Base-by-base conservation (phyloP, 2,797 vertebrate genomes). In the Schizopygopsis pylzovi region DNA sequence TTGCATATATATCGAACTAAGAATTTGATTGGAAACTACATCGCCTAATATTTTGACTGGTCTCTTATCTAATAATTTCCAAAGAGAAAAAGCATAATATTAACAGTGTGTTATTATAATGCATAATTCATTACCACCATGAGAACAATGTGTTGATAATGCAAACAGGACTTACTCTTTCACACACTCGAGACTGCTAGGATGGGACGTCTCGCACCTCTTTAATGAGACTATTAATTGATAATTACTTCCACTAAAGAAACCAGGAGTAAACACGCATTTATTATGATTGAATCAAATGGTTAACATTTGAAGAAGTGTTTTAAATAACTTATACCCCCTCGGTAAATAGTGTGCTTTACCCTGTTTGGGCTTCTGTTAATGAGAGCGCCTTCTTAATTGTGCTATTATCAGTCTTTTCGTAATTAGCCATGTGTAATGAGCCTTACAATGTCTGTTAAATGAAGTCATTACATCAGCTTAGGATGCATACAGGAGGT, bases 351-450 rank as follows among this genome's bases (percentile, higher is more conserved):
- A 94, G 56, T 18, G 28, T 85, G 91, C 89, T 89, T 81, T 90
- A 90, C 92, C 92, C 94, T 89, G 89, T 88, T 94, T 89, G 89
- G 91, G 92, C 92, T 88, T 82, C 87, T 93, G 92, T 92, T 92
- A 94, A 93, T 94, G 93, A 87, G 91, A 90, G 92, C 92, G 78
- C 87, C 92, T 92, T 94, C 92, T 91, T 92, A 95, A 93, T 88
- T 95, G 90, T 91, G 92, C 90, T 91, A 93, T 96, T 96, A 94
- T 91, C 90, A 88, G 91, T 93, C 90, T 91, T 85, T 90, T 92
- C 93, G 91, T 93, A 93, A 95, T 95, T 96, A 96, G 95, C 90
- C 84, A 83, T 87, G 92, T 92, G 89, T 90, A 94, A 92, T 93
- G 92, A 73, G 82, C 92, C 93, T 90, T 91, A 88, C 89, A 89